These are phyloP conservation scores for Sternarchorhynchus goeldii DNA, from an alignment of 2,797 vertebrate species.

Conservation along the genomic window DNA sequence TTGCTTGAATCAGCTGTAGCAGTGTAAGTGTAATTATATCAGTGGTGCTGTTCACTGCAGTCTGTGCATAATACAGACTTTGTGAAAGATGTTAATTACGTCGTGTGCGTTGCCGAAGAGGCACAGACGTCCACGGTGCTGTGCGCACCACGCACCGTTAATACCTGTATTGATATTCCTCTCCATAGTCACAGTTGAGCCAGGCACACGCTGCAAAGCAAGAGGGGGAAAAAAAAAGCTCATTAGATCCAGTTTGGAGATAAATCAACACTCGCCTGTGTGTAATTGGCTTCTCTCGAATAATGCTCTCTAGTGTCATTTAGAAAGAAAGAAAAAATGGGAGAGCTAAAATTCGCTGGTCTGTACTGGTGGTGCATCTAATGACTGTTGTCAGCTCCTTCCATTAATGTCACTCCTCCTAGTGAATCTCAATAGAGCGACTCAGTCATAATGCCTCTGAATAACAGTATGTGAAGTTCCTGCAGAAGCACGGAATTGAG, in stretches of 20 bases:
- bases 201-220: conserved; percentile 52
- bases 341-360: conserved; percentile 59
- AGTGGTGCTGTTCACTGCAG: conserved; percentile 74
- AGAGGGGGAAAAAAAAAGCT: conserved; percentile 64
- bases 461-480: conserved; percentile 34
- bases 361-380: conserved; percentile 43
- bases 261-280: conserved; percentile 65
- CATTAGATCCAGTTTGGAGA: conserved; percentile 70
- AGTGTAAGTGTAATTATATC: conserved; percentile 47
- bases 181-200: conserved; percentile 24
- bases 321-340: conserved; percentile 39
- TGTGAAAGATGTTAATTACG: conserved; percentile 69
- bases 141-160: neutral
- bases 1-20: neutral
- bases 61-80: conserved; percentile 54
- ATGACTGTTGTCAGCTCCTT: conserved; percentile 65
- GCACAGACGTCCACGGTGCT: conserved; percentile 13
- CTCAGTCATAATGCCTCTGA: conserved; percentile 44
- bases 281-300: conserved; percentile 63
- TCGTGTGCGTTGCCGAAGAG: conserved; percentile 64
- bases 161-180: conserved; percentile 42
- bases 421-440: conserved; percentile 61
- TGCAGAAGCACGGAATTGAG: conserved; percentile 23
- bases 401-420: conserved; percentile 67
- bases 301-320: conserved; percentile 61